Conservation (phyloP, 2,797 vertebrate genomes). For the Amphiprion clarkii region DNA sequence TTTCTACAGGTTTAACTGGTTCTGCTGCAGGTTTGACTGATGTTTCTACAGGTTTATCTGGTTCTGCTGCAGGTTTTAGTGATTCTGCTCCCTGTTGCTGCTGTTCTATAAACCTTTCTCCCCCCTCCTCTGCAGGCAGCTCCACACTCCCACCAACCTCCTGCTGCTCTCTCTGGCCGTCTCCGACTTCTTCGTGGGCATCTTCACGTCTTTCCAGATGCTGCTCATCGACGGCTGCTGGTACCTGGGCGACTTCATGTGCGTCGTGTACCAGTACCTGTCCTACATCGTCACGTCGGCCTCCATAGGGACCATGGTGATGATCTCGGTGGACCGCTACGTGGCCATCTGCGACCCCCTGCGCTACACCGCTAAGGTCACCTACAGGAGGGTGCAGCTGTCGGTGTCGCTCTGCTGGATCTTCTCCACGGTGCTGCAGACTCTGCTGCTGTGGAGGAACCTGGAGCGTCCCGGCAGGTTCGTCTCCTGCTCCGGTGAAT, state of each 20-base stretch:
- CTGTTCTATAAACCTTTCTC: not conserved
- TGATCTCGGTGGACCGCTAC: conserved; percentile 5
- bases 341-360: conserved; percentile 26
- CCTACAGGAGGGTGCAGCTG: not conserved
- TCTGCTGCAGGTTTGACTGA: too few species aligned
- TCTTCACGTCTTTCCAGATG: not conserved
- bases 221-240: conserved; percentile 16
- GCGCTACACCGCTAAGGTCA: conserved; percentile 5
- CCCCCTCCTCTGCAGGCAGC: not conserved
- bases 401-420: conserved; percentile 34
- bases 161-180: conserved; percentile 10
- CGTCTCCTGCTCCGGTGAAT: conserved; percentile 6
- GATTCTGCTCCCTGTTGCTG: not conserved
- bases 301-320: conserved; percentile 4
- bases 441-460: not conserved
- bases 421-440: not conserved
- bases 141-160: conserved; percentile 14
- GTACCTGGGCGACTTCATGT: not conserved
- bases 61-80: too few species aligned
- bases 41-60: too few species aligned
- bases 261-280: not conserved
- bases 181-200: not conserved
- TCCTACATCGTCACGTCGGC: not conserved
- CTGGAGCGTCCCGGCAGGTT: conserved; percentile 7
- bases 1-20: too few species aligned